These are phyloP conservation scores for Percopsis transmontana DNA, from an alignment of 2,113 vertebrate species.

Conservation along the genomic window DNA sequence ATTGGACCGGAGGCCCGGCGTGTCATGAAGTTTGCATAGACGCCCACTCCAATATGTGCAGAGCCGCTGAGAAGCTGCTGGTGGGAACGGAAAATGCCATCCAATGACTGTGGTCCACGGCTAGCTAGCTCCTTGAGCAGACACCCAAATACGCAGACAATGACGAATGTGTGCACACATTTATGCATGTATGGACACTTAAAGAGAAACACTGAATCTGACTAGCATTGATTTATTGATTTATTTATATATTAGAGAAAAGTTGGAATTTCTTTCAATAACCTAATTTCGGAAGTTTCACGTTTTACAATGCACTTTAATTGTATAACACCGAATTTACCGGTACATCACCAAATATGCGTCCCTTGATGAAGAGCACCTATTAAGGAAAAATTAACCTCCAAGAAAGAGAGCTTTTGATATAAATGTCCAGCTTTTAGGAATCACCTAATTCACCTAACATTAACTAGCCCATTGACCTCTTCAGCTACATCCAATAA, in stretches of 20 bases:
- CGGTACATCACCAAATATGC: too few relatives aligned
- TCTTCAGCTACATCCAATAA: constrained; percentile 51
- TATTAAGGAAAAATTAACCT: neutral
- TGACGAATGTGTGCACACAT: neutral
- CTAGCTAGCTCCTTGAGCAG: constrained; percentile 18
- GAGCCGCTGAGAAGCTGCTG: constrained; percentile 30
- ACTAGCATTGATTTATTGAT: too few relatives aligned
- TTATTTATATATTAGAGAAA: too few relatives aligned
- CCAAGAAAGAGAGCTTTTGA: constrained; percentile 21
- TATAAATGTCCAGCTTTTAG: constrained; percentile 39
- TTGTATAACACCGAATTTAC: too few relatives aligned
- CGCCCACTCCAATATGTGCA: constrained; percentile 54
- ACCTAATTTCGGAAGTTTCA: too few relatives aligned
- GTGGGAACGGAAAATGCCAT: constrained; percentile 16
- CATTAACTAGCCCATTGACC: constrained; percentile 42
- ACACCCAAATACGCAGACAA: constrained; percentile 9
- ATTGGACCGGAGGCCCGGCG: constrained; percentile 48
- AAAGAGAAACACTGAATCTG: too few relatives aligned
- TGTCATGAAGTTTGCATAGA: constrained; percentile 53
- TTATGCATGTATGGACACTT: neutral
- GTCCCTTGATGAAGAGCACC: neutral
- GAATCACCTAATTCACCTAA: constrained; percentile 36
- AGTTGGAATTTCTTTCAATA: too few relatives aligned
- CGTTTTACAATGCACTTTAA: too few relatives aligned
- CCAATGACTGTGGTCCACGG: constrained; percentile 6